phyloP scores from a whole-genome alignment of 2,797 vertebrate species.

The Peromyscus aztecus region DNA sequence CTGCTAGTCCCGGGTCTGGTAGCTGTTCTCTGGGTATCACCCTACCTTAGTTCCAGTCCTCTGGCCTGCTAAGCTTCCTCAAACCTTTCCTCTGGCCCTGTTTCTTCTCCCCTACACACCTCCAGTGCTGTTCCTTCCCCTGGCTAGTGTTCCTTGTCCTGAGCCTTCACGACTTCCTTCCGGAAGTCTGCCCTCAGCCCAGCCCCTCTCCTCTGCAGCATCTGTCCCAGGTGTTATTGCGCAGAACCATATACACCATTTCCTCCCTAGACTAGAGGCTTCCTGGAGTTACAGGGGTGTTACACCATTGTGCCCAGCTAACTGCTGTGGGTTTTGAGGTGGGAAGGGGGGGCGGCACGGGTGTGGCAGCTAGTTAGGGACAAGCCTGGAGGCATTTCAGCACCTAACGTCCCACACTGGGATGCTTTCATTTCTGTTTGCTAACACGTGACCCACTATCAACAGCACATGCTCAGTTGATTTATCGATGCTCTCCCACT shows the following conservation, averaged over 20 bases:
- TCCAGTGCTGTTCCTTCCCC: not conserved
- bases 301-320: not conserved
- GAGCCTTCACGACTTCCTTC: not conserved
- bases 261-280: not conserved
- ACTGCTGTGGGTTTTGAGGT: not conserved
- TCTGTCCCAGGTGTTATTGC: not conserved
- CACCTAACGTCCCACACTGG: accelerated
- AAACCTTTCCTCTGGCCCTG: not conserved
- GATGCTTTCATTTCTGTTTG: not conserved
- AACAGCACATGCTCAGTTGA: not conserved
- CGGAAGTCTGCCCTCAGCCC: not conserved
- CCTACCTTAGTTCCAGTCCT: accelerated
- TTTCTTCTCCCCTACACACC: no score
- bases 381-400: not conserved
- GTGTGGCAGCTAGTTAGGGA: not conserved
- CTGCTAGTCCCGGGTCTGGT: not conserved
- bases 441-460: accelerated
- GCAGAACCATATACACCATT: not conserved
- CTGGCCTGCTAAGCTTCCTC: not conserved
- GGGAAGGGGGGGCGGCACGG: not conserved
- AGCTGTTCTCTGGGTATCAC: not conserved
- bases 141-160: not conserved
- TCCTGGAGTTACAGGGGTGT: not conserved
- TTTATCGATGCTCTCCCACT: not conserved
- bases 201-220: not conserved